Evolutionary conservation across 2,113 vertebrate species (phyloP).

Genomic region (Gavialis gangeticus): DNA sequence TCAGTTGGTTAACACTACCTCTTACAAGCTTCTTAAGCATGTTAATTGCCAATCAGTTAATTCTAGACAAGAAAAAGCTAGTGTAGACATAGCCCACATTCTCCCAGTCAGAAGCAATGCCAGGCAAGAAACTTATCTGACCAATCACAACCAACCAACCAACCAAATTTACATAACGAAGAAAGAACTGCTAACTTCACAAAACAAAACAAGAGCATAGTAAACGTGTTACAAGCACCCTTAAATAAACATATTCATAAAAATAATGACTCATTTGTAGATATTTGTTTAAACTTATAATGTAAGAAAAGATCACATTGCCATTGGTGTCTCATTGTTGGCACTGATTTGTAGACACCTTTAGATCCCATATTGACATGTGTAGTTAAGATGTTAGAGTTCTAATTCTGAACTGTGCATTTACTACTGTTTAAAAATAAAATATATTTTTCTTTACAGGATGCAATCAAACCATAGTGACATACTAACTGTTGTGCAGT

Average conservation of each 20-base stretch:
- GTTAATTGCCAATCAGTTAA: background rate
- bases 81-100: background rate
- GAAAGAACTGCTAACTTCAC: background rate
- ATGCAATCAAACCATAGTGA: background rate
- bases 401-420: background rate
- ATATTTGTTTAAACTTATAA: background rate
- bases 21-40: background rate
- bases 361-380: too few species aligned
- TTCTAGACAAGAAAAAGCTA: background rate
- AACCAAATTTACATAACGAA: background rate
- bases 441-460: background rate
- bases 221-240: background rate
- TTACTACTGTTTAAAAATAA: background rate
- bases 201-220: background rate
- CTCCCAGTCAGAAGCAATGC: background rate
- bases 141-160: background rate
- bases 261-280: background rate
- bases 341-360: background rate
- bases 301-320: background rate
- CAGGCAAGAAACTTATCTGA: background rate
- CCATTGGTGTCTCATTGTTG: background rate
- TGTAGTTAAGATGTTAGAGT: background rate
- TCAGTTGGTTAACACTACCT: fast-evolving
- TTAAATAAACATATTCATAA: background rate
- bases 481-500: background rate